phyloP scores from a whole-genome alignment of 2,797 vertebrate genomes.

The Sebastes aleutianus region DNA sequence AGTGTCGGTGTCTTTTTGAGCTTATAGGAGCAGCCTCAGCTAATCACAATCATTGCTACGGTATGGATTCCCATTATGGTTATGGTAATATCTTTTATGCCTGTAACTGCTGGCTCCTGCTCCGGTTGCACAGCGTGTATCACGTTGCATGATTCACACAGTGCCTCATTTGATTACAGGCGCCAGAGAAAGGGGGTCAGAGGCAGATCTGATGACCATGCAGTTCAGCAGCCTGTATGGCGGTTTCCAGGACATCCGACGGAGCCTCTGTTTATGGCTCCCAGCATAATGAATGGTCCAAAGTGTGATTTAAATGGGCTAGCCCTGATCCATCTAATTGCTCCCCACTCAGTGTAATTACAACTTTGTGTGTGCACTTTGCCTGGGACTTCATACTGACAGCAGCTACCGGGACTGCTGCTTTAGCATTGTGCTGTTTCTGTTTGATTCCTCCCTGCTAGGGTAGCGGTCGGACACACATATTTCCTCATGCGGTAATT shows the following conservation, averaged over 20 bases:
- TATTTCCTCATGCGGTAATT: not conserved
- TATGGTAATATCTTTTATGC: slow-evolving; percentile 44
- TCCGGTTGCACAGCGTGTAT: slow-evolving; percentile 51
- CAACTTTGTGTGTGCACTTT: slow-evolving; percentile 49
- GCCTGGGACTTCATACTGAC: slow-evolving; percentile 31
- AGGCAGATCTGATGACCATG: slow-evolving; percentile 69
- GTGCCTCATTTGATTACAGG: slow-evolving; percentile 71
- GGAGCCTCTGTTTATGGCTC: slow-evolving; percentile 46
- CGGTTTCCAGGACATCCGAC: slow-evolving; percentile 56
- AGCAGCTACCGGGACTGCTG: slow-evolving; percentile 13
- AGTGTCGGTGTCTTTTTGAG: not conserved
- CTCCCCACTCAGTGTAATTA: slow-evolving; percentile 63
- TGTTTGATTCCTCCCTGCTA: slow-evolving; percentile 10
- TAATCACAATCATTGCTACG: slow-evolving; percentile 13
- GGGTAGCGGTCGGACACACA: not conserved
- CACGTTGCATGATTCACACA: slow-evolving; percentile 62
- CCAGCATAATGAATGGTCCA: slow-evolving; percentile 52
- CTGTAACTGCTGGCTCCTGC: slow-evolving; percentile 39
- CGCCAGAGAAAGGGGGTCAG: slow-evolving; percentile 62
- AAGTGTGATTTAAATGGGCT: slow-evolving; percentile 63
- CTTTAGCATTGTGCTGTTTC: slow-evolving; percentile 30
- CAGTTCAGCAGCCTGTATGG: slow-evolving; percentile 45
- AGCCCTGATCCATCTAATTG: slow-evolving; percentile 59
- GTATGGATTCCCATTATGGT: slow-evolving; percentile 47
- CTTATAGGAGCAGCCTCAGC: not conserved